These are phyloP conservation scores for Numida meleagris DNA, from an alignment of 2,113 vertebrate genomes.

Conservation along the genomic window DNA sequence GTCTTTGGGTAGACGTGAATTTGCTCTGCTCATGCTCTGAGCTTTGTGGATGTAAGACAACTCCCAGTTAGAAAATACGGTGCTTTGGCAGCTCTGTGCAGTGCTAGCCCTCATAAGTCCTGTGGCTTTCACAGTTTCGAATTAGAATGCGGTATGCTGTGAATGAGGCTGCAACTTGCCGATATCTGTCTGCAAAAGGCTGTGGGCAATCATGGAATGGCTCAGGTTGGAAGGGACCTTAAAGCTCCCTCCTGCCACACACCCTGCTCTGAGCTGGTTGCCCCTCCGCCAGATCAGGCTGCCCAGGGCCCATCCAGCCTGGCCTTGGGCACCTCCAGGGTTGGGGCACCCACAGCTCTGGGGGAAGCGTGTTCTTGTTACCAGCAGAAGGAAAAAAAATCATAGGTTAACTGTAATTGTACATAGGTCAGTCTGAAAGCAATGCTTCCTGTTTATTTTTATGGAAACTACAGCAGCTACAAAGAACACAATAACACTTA, in stretches of 20 bases:
- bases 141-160: neutral
- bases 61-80: neutral
- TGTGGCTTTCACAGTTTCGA: neutral
- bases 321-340: too few relatives aligned
- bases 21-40: neutral
- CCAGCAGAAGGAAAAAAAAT: neutral
- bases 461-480: too few relatives aligned
- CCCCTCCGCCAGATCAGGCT: too few relatives aligned
- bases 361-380: accelerated
- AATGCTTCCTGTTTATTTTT: too few relatives aligned
- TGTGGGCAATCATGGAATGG: neutral
- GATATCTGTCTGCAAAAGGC: neutral
- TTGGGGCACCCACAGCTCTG: too few relatives aligned
- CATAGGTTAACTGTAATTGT: neutral
- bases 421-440: neutral
- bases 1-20: neutral
- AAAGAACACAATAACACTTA: too few relatives aligned
- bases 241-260: too few relatives aligned
- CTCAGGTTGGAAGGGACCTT: too few relatives aligned
- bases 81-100: neutral
- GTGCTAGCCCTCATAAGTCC: neutral
- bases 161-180: neutral
- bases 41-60: neutral
- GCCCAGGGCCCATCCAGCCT: too few relatives aligned
- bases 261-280: too few relatives aligned